Conservation (phyloP, 1,140 invertebrate genomes). For the Zophobas morio region DNA sequence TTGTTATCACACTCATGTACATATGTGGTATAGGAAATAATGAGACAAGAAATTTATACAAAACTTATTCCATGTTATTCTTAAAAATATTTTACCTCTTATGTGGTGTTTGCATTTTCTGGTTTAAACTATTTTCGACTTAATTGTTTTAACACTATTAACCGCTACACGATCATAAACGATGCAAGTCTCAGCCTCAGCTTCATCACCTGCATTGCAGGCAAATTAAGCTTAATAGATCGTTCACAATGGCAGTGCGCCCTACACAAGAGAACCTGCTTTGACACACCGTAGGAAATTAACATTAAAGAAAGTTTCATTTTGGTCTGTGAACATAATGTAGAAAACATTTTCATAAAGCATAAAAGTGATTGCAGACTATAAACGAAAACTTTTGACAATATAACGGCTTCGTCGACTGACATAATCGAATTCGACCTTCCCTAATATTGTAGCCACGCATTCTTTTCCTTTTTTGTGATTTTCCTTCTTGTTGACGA, state of each 20-base stretch:
- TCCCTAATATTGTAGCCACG: neutral
- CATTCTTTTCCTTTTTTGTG: neutral
- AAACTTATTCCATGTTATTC: too few species aligned
- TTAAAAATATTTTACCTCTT: too few species aligned
- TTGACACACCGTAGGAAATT: constrained; percentile 23
- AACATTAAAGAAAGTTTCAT: constrained; percentile 28
- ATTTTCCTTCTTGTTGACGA: constrained; percentile 6
- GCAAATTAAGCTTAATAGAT: constrained; percentile 33
- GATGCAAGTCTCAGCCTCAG: constrained; percentile 10
- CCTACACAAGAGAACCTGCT: constrained; percentile 13
- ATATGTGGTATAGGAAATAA: too few species aligned
- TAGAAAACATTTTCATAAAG: constrained; percentile 21
- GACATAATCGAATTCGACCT: constrained; percentile 15
- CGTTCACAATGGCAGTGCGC: constrained; percentile 4
- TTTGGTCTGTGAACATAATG: constrained; percentile 15
- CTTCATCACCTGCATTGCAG: constrained; percentile 32
- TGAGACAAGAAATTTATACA: too few species aligned
- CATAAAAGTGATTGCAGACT: constrained; percentile 14
- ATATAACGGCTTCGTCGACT: constrained; percentile 7
- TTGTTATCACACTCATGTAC: too few species aligned
- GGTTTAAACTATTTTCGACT: too few species aligned
- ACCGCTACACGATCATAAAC: constrained; percentile 7
- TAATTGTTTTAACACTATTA: too few species aligned
- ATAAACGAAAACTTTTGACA: constrained; percentile 33
- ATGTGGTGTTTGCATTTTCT: too few species aligned